Percentiles rank a stretch among this genome's conserved stretches.
Evolutionary conservation across 2,797 vertebrate species (phyloP).

Genomic region (Platyrinchus mystaceus): DNA sequence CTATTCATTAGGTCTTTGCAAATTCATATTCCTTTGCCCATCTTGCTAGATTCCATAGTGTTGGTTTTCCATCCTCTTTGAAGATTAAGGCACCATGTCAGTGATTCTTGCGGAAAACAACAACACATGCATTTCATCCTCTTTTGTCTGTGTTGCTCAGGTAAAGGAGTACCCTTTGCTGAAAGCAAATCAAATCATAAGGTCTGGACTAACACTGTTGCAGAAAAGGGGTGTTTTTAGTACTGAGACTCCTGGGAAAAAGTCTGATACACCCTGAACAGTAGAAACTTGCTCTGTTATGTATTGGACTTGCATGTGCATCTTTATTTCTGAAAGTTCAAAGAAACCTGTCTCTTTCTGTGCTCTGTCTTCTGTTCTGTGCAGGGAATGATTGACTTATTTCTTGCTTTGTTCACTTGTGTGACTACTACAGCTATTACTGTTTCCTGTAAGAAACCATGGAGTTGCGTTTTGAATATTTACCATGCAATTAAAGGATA

Average conservation of each 20-base stretch:
- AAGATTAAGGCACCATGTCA: conserved; percentile 1
- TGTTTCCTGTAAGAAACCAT: neutral
- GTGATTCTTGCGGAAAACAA: conserved; percentile 37
- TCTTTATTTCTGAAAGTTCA: neutral
- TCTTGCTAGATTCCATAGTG: neutral
- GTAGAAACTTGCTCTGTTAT: neutral
- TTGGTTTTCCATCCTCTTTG: neutral
- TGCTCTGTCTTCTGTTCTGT: neutral
- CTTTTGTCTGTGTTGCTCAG: neutral
- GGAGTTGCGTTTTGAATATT: conserved; percentile 12
- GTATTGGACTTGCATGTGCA: neutral
- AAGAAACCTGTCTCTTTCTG: neutral
- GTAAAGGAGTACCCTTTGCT: neutral
- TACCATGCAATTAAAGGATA: neutral
- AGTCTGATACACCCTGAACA: neutral
- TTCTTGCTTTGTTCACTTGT: neutral
- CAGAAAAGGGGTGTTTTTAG: neutral
- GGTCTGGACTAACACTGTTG: neutral
- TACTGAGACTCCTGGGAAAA: neutral
- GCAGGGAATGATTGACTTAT: neutral
- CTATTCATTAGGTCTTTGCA: neutral
- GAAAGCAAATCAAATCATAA: neutral
- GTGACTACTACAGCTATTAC: neutral
- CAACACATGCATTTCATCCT: neutral
- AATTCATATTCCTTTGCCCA: conserved; percentile 5